Evolutionary conservation across 2,797 vertebrate species (phyloP), one percentile per base, ranked within the genome.

Genomic region (Neosilurus mollespiculum): DNA sequence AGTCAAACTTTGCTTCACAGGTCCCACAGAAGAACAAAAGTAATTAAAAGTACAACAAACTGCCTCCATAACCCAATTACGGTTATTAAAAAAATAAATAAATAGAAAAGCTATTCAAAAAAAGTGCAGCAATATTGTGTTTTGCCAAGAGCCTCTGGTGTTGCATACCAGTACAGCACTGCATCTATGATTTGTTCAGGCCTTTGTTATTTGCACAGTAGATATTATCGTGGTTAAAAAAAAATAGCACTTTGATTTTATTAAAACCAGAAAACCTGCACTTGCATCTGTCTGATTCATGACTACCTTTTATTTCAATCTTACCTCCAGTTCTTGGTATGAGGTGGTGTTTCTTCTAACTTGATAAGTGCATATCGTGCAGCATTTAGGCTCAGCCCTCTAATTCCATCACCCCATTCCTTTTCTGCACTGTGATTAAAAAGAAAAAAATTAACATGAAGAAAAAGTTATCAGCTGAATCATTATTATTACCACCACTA

Each of bases 301-400:
- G 14, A 64, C 3, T 37, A 18, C n/a, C 15, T 49, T 78, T 64
- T 10, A 64, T 37, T 18, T n/a, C 56, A 43, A 30, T 62, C 92
- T 91, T 85, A 97, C 98, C 97, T 96, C 98, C 98, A 99, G 92
- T 99, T 99, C 91, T 99, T 99, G 82, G 96, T 99, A 90, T 99
- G 97, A 20, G 94, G 95, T 0, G 94, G 95, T 0, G 93, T 93
- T 0, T 98, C 96, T 89, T 99, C 98, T 66, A 98, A 93, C 2
- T 95, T 95, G 83, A 96, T 95, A 49, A 99, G 94, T 78, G 97
- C 97, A 0, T 96, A 98, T 22, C 95, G 97, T 78, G 97, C 97
- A 24, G 98, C 98, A 0, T 98, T 99, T 67, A 98, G 90, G 0
- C 97, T 98, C 78, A 99, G 90, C 0, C 97, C 98, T 81, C 97